A percentile compares a stretch with the other conserved stretches of the same genome.
phyloP scores from a whole-genome alignment of 2,113 vertebrate species.

The Struthidea cinerea region DNA sequence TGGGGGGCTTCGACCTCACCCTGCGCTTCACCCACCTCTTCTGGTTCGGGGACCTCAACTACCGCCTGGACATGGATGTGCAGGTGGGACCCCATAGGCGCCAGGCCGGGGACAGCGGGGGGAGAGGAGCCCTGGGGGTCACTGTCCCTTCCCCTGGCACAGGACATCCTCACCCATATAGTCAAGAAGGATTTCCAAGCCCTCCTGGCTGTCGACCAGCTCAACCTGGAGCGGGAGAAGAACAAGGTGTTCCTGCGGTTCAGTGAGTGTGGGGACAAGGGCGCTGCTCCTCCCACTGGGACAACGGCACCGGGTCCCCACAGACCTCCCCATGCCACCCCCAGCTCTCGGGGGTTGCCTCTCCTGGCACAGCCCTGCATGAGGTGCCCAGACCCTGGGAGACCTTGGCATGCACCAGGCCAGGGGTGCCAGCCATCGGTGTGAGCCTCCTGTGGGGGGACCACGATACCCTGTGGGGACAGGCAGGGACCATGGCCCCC shows the following conservation, averaged over 20 bases:
- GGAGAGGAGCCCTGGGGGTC: not conserved
- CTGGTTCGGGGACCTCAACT: conserved; percentile 69
- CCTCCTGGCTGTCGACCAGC: conserved; percentile 85
- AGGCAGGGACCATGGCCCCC: not conserved
- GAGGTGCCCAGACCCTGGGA: rapidly evolving
- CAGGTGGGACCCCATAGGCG: not conserved
- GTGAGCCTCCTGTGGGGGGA: not conserved
- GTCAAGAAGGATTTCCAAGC: conserved; percentile 82
- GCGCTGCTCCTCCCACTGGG: rapidly evolving
- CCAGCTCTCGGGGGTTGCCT: rapidly evolving
- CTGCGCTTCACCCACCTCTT: conserved; percentile 68
- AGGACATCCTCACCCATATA: conserved; percentile 82
- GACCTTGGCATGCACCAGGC: rapidly evolving
- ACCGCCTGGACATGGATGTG: conserved; percentile 62
- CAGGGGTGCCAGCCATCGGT: rapidly evolving
- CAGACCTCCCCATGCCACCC: not conserved
- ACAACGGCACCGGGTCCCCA: rapidly evolving
- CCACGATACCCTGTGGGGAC: not conserved
- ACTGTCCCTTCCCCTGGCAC: not conserved
- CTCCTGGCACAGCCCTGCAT: not conserved
- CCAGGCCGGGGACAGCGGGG: rapidly evolving
- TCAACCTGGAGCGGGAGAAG: conserved; percentile 81
- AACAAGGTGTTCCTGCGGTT: conserved; percentile 85
- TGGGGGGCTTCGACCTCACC: conserved; percentile 55
- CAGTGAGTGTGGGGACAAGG: conserved; percentile 70